Evolutionary conservation across 2,888 invertebrate species (phyloP).

Genomic region (Itoplectis maculator): DNA sequence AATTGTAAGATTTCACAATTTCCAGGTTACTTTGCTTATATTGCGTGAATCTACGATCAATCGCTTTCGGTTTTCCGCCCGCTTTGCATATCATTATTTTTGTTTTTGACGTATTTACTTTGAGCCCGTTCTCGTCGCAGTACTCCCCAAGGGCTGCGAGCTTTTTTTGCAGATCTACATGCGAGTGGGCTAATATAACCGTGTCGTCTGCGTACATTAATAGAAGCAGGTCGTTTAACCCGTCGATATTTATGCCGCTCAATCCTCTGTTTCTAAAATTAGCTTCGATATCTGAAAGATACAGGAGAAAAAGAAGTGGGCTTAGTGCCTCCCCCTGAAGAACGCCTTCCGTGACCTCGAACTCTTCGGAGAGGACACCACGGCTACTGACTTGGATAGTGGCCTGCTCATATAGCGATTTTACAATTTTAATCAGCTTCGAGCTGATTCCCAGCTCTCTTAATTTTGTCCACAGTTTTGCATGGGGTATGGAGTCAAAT

Average conservation of each 20-base stretch:
- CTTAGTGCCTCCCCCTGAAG: not conserved
- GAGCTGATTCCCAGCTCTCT: not conserved
- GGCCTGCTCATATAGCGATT: not conserved
- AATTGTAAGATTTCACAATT: not conserved
- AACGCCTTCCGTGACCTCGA: not conserved
- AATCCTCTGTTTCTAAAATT: not conserved
- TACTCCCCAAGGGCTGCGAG: not conserved
- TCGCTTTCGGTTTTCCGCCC: not conserved
- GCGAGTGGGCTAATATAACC: not conserved
- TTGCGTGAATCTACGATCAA: not conserved
- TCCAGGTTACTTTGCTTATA: too few species aligned
- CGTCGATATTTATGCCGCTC: constrained; percentile 2
- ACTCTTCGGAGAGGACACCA: not conserved
- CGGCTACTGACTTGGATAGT: not conserved
- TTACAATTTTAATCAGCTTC: not conserved
- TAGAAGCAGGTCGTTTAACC: not conserved
- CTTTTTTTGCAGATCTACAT: constrained; percentile 1
- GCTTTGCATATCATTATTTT: constrained; percentile 17
- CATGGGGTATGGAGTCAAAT: constrained; percentile 2
- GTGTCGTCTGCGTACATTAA: not conserved
- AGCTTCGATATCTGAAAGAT: not conserved
- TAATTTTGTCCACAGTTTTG: not conserved
- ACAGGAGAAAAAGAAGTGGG: not conserved
- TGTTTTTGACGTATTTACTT: not conserved
- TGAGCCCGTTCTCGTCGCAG: not conserved